phyloP scores from a whole-genome alignment of 2,113 vertebrate species.

The Accipiter virgatus region DNA sequence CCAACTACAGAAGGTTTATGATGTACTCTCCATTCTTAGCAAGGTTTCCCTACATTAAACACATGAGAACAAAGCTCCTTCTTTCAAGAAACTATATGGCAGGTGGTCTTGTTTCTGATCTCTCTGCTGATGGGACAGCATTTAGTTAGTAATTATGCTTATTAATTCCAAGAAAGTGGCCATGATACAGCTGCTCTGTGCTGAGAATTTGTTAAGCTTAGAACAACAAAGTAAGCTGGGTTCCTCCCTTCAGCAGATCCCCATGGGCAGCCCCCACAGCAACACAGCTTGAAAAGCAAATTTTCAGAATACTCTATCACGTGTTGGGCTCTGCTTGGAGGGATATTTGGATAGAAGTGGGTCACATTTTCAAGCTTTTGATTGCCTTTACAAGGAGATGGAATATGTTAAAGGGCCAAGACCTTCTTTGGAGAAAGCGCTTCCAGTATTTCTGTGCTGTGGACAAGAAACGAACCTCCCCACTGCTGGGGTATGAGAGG shows the following conservation, averaged over 20 bases:
- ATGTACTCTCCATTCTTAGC: background rate
- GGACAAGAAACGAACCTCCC: background rate
- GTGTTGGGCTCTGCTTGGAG: background rate
- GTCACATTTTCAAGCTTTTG: background rate
- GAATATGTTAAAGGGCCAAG: background rate
- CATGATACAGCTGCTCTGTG: background rate
- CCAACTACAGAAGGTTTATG: background rate
- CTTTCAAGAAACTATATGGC: background rate
- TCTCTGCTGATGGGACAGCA: background rate
- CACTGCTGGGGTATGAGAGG: background rate
- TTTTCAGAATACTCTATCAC: background rate
- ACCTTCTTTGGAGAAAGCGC: background rate
- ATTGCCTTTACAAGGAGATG: background rate
- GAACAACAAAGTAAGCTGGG: background rate
- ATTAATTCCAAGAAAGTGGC: background rate
- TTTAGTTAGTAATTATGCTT: background rate
- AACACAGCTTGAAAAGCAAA: background rate
- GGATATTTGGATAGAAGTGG: background rate
- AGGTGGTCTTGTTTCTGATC: background rate
- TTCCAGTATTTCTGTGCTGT: background rate
- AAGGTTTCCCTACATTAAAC: background rate
- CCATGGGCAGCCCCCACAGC: background rate
- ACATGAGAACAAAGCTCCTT: background rate
- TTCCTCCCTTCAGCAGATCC: background rate
- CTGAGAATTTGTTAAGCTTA: background rate